A percentile compares a stretch with the other conserved stretches of the same genome.
phyloP scores from a whole-genome alignment of 2,888 invertebrate genomes.

The Flexamia atlantica region DNA sequence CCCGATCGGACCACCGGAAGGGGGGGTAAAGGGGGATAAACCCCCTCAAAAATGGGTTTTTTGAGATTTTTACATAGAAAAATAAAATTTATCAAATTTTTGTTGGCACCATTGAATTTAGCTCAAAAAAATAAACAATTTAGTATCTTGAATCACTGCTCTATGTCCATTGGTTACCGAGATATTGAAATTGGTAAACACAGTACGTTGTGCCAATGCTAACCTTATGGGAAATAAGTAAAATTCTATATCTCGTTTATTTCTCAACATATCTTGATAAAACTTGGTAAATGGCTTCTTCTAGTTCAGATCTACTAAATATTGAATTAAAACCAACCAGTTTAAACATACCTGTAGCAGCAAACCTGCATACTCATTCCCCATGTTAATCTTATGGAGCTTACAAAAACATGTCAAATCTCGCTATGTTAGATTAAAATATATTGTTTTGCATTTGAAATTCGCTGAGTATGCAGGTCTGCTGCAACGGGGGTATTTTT shows the following conservation, averaged over 20 bases:
- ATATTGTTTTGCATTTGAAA: too few relatives aligned
- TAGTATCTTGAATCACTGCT: not conserved
- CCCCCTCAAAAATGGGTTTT: not conserved
- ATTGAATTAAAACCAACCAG: too few relatives aligned
- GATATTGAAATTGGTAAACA: not conserved
- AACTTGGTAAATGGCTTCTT: not conserved
- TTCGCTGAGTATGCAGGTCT: too few relatives aligned
- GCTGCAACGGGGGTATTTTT: too few relatives aligned
- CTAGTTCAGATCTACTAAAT: not conserved
- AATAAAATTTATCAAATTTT: not conserved
- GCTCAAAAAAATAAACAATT: conserved; percentile 1
- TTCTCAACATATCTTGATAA: not conserved
- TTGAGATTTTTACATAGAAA: not conserved
- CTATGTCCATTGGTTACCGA: not conserved
- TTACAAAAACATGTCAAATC: too few relatives aligned
- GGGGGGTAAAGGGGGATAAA: not conserved
- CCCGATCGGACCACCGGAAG: not conserved
- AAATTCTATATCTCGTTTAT: not conserved
- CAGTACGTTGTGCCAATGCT: not conserved
- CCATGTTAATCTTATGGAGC: too few relatives aligned
- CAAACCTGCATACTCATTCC: too few relatives aligned
- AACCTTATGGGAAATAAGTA: not conserved
- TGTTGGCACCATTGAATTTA: not conserved
- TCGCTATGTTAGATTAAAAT: too few relatives aligned
- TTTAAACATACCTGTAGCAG: too few relatives aligned